phyloP scores from a whole-genome alignment of 1,140 invertebrate genomes.

The Caenorhabditis briggsae region DNA sequence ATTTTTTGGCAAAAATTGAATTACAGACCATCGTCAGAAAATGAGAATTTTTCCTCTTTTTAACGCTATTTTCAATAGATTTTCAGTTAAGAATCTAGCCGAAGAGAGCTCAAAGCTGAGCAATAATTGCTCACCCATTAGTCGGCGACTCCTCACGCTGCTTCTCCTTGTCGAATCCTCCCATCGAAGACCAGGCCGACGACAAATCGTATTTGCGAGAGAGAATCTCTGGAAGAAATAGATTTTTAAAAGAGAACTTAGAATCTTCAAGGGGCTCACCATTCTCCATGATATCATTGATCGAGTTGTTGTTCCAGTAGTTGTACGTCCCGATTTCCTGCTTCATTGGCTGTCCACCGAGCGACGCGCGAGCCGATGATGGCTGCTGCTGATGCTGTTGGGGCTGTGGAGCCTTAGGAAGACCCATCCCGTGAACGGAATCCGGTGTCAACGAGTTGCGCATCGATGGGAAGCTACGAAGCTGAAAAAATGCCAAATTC shows the following conservation, averaged over 20 bases:
- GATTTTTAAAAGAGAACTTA: background rate
- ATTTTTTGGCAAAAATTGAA: no score
- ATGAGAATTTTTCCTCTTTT: background rate
- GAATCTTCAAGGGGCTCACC: background rate
- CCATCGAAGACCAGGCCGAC: background rate
- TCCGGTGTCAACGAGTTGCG: slow-evolving; percentile 37
- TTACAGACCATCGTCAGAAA: no score
- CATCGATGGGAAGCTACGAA: slow-evolving; percentile 46
- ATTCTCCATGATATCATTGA: slow-evolving; percentile 47
- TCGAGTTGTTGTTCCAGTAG: slow-evolving; percentile 49
- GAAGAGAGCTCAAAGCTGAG: no score
- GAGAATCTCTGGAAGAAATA: background rate
- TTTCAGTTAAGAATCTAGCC: no score
- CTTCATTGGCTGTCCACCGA: background rate
- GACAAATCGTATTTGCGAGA: background rate
- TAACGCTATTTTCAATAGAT: no score
- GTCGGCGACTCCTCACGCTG: slow-evolving; percentile 26
- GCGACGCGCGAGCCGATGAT: background rate
- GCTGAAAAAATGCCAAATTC: background rate
- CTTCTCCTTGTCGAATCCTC: slow-evolving; percentile 7
- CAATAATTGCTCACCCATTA: slow-evolving; percentile 6
- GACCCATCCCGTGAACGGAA: background rate
- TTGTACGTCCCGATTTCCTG: slow-evolving; percentile 9
- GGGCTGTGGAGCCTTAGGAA: background rate
- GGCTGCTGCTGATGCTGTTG: background rate